Base-by-base conservation (phyloP, 2,797 vertebrate species). In the Hippoglossus hippoglossus region DNA sequence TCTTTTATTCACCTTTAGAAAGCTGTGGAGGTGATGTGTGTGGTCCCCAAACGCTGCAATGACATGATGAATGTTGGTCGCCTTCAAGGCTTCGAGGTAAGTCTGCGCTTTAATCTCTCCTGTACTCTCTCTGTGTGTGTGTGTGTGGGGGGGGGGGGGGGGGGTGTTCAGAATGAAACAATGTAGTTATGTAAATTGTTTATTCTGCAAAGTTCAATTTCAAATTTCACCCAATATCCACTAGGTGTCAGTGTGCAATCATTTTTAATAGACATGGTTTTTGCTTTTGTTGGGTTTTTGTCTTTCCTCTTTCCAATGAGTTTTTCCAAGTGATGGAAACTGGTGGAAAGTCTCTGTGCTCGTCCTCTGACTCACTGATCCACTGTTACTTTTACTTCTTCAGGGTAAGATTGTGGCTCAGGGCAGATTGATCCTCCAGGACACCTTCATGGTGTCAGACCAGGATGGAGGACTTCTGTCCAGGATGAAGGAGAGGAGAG, bases 21-120 rank as follows among this genome's bases (percentile, higher is more conserved):
- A 97, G 98, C 98, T 10, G 96, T 99, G 83, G 98, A 99, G 87
- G 97, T 99, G 83, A 99, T 99, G 97, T 99, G 97, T 85, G 93
- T 99, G 66, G 97, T 99, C 61, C 98, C 98, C n/a, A 99, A 99
- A 90, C 95, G 97, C 75, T 99, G 98, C 94, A 99, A 99, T 63
- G 98, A 99, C 95, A 99, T 99, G 97, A 99, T 99, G 97, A 99
- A 97, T 89, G 97, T 99, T 75, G 98, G 98, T 34, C 95, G 97
- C 65, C 96, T 99, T 56, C 98, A 99, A 93, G 98, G 98, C 87
- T 99, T 99, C 67, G 97, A 99, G 67, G 98, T 99, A 95, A 97
- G 93, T 52, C 28, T 28, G 16, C 12, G 63, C 18, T 64, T 67
- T 34, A 34, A 63, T 2, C 18, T 49, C 2, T 15, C 18, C 7